Evolutionary conservation across 2,888 invertebrate species (phyloP).

Genomic region (Drosophila paracracens): DNA sequence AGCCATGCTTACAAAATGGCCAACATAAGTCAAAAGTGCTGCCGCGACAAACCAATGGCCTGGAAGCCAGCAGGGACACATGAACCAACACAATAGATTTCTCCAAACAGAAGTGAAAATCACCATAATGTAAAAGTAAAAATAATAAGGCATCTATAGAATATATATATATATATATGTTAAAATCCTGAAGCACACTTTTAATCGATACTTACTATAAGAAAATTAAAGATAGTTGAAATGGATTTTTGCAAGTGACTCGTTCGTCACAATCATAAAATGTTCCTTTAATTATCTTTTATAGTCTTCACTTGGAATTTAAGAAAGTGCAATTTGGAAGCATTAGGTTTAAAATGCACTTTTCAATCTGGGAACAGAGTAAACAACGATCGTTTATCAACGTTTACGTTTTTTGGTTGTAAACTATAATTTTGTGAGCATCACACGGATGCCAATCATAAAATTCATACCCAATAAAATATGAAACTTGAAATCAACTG

Average conservation of each 20-base stretch:
- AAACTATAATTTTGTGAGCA: not conserved
- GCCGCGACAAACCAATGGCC: slow-evolving; percentile 4
- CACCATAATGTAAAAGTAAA: slow-evolving; percentile 49
- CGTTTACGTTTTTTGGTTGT: not conserved
- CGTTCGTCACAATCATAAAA: not conserved
- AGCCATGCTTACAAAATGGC: slow-evolving; percentile 49
- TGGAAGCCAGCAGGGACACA: slow-evolving; percentile 17
- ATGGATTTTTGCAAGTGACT: not conserved
- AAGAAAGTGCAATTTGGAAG: not conserved
- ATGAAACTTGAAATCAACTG: not conserved
- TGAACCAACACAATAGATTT: slow-evolving; percentile 41
- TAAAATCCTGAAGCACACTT: not conserved
- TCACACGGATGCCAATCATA: not conserved
- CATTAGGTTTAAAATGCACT: not conserved
- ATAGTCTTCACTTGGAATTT: not conserved
- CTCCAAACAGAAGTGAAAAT: slow-evolving; percentile 30
- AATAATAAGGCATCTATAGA: slow-evolving; percentile 43
- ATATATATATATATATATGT: not conserved
- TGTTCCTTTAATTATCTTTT: not conserved
- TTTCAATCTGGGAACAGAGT: not conserved
- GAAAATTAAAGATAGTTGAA: not conserved
- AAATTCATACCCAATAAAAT: not conserved
- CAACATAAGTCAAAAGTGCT: slow-evolving; percentile 52
- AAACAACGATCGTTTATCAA: not conserved
- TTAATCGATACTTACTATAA: not conserved